These are phyloP conservation scores for Salvelinus fontinalis DNA, from an alignment of 2,113 vertebrate species.

Conservation along the genomic window DNA sequence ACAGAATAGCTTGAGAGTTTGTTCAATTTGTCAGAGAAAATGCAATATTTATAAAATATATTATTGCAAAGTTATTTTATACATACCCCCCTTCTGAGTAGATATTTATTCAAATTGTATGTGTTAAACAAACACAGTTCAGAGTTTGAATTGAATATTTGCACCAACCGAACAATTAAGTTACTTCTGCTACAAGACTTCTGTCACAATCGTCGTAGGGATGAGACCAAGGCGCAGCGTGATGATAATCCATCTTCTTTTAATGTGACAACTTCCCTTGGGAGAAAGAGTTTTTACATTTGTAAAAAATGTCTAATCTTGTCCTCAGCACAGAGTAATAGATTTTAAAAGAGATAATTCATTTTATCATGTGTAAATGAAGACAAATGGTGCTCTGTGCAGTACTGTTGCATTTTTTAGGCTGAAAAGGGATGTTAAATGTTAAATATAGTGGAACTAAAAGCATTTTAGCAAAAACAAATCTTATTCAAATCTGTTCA, in stretches of 20 bases:
- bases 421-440: constrained; percentile 52
- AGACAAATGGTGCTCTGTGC: constrained; percentile 42
- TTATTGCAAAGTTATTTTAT: constrained; percentile 12
- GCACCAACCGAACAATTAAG: constrained; percentile 36
- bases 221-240: too few species aligned
- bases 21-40: constrained; percentile 55
- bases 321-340: constrained; percentile 37
- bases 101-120: constrained; percentile 58
- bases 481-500: background rate
- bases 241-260: too few species aligned
- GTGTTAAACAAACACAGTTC: constrained; percentile 57
- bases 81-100: constrained; percentile 2
- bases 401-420: constrained; percentile 10
- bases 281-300: constrained; percentile 29
- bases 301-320: constrained; percentile 46
- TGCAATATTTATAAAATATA: constrained; percentile 42
- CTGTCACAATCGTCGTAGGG: too few species aligned
- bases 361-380: constrained; percentile 50
- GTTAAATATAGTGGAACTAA: constrained; percentile 51
- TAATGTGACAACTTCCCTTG: constrained; percentile 11
- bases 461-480: background rate
- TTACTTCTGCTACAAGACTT: constrained; percentile 22
- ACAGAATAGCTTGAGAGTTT: constrained; percentile 44
- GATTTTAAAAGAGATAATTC: constrained; percentile 31
- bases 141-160: constrained; percentile 47